These are phyloP conservation scores for Ostrea edulis DNA, from an alignment of 1,140 invertebrate genomes.

Conservation along the genomic window DNA sequence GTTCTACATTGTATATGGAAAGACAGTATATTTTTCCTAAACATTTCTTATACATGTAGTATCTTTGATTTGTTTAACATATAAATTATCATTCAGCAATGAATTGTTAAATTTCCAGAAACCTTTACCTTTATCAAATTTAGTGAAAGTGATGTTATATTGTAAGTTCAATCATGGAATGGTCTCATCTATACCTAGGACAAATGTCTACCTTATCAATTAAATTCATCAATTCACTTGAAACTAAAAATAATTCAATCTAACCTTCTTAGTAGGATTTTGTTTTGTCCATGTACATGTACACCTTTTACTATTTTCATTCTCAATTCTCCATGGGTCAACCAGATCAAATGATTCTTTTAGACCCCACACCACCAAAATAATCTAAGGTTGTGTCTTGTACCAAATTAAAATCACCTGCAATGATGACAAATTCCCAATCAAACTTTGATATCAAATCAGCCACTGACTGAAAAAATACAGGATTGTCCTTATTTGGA, in stretches of 20 bases:
- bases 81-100: no score
- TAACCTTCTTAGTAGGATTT: background rate
- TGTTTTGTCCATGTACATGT: background rate
- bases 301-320: background rate
- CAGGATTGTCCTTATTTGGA: background rate
- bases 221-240: no score
- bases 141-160: no score
- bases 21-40: no score
- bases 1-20: no score
- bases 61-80: no score
- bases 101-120: no score
- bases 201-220: no score
- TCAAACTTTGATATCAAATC: background rate
- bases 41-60: no score
- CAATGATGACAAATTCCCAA: background rate
- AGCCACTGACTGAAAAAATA: background rate
- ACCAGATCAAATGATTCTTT: background rate
- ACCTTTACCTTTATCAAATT: no score
- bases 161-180: no score
- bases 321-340: background rate
- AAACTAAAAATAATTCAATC: background rate
- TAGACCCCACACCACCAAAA: background rate
- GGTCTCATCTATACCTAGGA: no score
- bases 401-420: constrained; percentile 28
- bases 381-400: background rate